Percentiles rank a stretch among this genome's conserved stretches.
phyloP scores from a whole-genome alignment of 1,140 invertebrate species.

The Platyura marginata region DNA sequence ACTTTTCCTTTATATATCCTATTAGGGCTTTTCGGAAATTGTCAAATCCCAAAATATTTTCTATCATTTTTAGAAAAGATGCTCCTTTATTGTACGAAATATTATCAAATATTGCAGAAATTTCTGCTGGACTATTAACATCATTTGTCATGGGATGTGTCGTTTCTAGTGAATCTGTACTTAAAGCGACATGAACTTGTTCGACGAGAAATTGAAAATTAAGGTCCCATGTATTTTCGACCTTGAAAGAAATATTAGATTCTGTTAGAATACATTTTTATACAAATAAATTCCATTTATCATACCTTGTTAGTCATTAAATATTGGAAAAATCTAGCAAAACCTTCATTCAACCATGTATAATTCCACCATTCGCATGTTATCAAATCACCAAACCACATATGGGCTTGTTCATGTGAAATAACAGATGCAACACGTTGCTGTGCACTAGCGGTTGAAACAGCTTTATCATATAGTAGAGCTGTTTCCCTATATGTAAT shows the following conservation, averaged over 20 bases:
- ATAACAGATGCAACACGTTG: conserved; percentile 34
- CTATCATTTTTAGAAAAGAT: conserved; percentile 55
- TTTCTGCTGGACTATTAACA: conserved; percentile 27
- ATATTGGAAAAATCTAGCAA: conserved; percentile 49
- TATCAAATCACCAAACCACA: conserved; percentile 47
- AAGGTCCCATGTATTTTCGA: conserved; percentile 29
- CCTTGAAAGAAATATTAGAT: conserved; percentile 14
- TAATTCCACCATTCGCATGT: conserved; percentile 48
- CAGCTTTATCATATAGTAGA: conserved; percentile 29
- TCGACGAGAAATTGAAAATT: conserved; percentile 36
- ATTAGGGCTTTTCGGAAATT: conserved; percentile 38
- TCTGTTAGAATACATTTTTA: neutral
- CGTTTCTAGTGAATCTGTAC: conserved; percentile 37
- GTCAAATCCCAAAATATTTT: conserved; percentile 41
- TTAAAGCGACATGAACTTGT: conserved; percentile 42
- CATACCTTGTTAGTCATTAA: conserved; percentile 14
- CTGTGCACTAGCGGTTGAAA: conserved; percentile 26
- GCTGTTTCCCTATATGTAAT: conserved; percentile 34
- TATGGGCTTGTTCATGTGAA: conserved; percentile 43
- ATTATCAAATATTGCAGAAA: conserved; percentile 33
- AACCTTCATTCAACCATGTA: conserved; percentile 50
- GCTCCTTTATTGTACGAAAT: conserved; percentile 45
- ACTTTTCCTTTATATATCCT: neutral
- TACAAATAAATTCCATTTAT: conserved; percentile 5
- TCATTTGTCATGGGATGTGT: conserved; percentile 38